Conservation (phyloP, 2,113 vertebrate species). For the Neodontobutis hainanensis region DNA sequence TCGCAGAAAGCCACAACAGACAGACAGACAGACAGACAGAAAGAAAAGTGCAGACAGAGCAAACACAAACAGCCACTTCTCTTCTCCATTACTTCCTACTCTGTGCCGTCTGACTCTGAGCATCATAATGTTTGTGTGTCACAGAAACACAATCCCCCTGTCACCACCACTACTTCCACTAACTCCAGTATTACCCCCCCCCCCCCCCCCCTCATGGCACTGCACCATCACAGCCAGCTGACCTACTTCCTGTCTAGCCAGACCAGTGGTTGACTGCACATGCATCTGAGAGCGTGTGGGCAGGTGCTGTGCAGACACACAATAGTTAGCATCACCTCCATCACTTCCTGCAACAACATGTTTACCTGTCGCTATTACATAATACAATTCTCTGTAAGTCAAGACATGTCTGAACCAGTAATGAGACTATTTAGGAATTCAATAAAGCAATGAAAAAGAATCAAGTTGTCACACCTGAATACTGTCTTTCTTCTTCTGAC, state of each 20-base stretch:
- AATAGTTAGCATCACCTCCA: neutral
- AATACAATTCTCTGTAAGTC: neutral
- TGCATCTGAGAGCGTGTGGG: constrained; percentile 26
- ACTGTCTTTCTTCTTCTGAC: too few relatives aligned
- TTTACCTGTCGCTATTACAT: neutral
- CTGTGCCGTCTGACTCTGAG: constrained; percentile 18
- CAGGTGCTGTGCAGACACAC: neutral
- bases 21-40: constrained; percentile 12
- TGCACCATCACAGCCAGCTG: constrained; percentile 63
- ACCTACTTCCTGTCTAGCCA: constrained; percentile 76
- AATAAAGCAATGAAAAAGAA: neutral
- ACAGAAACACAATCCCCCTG: constrained; percentile 26
- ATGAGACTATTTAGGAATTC: neutral
- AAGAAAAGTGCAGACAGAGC: constrained; percentile 35
- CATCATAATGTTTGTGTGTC: constrained; percentile 11
- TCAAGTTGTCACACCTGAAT: neutral
- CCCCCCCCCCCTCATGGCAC: constrained; percentile 7
- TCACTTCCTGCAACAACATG: neutral
- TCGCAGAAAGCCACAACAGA: constrained; percentile 11
- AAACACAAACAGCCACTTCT: constrained; percentile 59
- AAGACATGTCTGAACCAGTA: neutral
- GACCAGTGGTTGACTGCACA: constrained; percentile 56
- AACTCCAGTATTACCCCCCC: constrained; percentile 32
- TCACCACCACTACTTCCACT: constrained; percentile 10
- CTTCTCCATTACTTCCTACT: constrained; percentile 41